Evolutionary conservation across 2,113 vertebrate genomes (phyloP).

Genomic region (Rhegmatorhina hoffmannsi): DNA sequence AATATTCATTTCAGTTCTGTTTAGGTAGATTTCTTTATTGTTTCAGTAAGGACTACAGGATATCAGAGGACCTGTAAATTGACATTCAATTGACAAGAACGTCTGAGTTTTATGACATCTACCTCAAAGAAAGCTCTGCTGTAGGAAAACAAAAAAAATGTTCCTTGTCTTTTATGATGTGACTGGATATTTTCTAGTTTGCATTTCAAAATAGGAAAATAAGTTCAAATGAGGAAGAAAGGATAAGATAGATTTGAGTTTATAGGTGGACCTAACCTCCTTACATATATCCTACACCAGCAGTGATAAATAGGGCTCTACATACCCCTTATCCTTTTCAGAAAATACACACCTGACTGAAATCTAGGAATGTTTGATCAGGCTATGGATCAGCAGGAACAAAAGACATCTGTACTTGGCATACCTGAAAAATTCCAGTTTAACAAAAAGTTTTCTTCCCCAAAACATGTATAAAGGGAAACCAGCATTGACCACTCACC

Average conservation of each 20-base stretch:
- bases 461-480: not conserved
- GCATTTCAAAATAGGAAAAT: not conserved
- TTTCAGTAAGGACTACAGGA: not conserved
- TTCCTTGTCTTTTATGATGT: not conserved
- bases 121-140: not conserved
- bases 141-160: not conserved
- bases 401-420: not conserved
- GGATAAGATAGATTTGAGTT: not conserved
- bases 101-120: not conserved
- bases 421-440: not conserved
- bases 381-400: not conserved
- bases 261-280: not conserved
- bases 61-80: not conserved
- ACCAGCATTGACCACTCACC: fast-evolving
- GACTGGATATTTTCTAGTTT: not conserved
- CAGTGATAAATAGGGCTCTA: not conserved
- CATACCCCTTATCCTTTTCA: not conserved
- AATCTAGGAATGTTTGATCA: not conserved
- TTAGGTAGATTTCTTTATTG: not conserved
- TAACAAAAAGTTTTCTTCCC: not conserved
- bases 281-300: not conserved
- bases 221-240: not conserved
- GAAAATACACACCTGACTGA: not conserved
- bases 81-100: not conserved
- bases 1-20: not conserved